Evolutionary conservation across 2,888 invertebrate species (phyloP).

Genomic region (Ennomos fuscantarius): DNA sequence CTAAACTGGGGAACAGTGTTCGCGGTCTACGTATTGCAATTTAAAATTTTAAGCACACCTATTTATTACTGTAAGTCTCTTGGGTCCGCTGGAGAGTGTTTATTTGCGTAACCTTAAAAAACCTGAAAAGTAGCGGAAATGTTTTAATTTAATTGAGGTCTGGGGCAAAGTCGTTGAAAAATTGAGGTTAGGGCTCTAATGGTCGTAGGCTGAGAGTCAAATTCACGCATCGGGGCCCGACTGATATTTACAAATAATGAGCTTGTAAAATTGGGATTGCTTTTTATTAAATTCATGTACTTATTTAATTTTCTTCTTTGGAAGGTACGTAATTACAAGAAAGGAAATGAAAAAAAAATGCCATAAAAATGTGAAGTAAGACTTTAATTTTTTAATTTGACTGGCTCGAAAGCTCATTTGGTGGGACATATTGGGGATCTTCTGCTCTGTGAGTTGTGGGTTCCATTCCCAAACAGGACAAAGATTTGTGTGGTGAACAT

Average conservation of each 20-base stretch:
- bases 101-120: constrained; percentile 21
- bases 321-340: too few relatives aligned
- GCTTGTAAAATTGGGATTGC: not conserved
- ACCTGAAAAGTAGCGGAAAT: constrained; percentile 16
- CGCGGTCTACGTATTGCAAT: constrained; percentile 42
- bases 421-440: too few relatives aligned
- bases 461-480: too few relatives aligned
- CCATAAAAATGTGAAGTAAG: too few relatives aligned
- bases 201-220: not conserved
- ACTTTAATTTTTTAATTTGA: too few relatives aligned
- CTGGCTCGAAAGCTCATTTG: too few relatives aligned
- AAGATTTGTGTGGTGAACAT: too few relatives aligned
- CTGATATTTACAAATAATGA: constrained; percentile 2
- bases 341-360: too few relatives aligned
- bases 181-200: constrained; percentile 11
- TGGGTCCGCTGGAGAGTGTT: constrained; percentile 18
- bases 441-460: too few relatives aligned
- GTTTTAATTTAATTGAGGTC: constrained; percentile 27
- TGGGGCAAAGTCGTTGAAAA: constrained; percentile 5
- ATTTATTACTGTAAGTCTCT: constrained; percentile 36
- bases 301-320: too few relatives aligned
- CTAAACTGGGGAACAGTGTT: constrained; percentile 33
- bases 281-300: too few relatives aligned
- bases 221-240: constrained; percentile 7
- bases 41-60: constrained; percentile 45